Conservation (phyloP, 1,140 invertebrate genomes). For the Ceratina calcarata region DNA sequence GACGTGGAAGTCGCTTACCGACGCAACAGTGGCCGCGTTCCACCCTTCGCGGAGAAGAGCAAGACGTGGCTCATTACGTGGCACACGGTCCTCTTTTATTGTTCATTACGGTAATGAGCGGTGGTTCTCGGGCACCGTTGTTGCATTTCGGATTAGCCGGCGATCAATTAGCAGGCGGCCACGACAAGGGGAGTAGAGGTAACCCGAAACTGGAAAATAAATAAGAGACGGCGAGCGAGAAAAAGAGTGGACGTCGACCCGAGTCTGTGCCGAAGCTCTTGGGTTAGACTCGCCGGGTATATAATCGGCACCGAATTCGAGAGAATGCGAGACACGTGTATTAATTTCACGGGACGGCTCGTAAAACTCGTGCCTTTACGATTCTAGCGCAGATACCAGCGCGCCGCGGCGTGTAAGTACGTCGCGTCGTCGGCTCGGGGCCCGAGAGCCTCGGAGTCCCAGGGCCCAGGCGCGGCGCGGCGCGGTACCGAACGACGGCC, state of each 20-base stretch:
- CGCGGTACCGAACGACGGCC: conserved; percentile 36
- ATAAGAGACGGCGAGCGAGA: conserved; percentile 41
- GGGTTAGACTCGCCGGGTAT: conserved; percentile 44
- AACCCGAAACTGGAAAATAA: conserved; percentile 62
- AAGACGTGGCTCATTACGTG: conserved; percentile 49
- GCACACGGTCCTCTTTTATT: conserved; percentile 53
- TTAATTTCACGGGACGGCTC: conserved; percentile 74
- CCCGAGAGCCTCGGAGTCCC: no score
- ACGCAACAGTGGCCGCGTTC: conserved; percentile 8
- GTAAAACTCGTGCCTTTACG: conserved; percentile 73
- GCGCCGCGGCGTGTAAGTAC: conserved; percentile 17
- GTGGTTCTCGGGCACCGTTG: background rate
- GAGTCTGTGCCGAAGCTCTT: background rate
- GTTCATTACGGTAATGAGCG: conserved; percentile 66
- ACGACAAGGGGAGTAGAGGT: conserved; percentile 28
- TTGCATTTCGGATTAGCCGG: conserved; percentile 54
- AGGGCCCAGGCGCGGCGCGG: background rate
- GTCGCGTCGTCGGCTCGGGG: conserved; percentile 3
- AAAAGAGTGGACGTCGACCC: background rate
- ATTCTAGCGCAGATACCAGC: conserved; percentile 72
- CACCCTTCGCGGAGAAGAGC: conserved; percentile 17
- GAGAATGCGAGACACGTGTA: conserved; percentile 73
- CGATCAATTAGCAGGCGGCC: conserved; percentile 63
- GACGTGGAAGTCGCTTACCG: conserved; percentile 18
- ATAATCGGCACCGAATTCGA: conserved; percentile 73